phyloP scores from a whole-genome alignment of 1,140 invertebrate species.

The Magallana angulata region DNA sequence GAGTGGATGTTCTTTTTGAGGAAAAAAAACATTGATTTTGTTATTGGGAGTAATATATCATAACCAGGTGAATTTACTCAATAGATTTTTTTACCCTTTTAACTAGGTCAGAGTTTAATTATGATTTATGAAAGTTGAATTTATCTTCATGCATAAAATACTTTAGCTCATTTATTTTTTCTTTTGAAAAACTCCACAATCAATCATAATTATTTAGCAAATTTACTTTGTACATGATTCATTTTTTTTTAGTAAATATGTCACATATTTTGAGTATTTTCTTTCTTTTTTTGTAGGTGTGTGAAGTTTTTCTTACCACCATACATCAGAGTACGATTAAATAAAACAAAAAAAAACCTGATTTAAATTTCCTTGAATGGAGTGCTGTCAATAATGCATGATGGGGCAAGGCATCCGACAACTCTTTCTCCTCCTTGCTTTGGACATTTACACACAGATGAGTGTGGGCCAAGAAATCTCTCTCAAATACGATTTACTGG shows the following conservation, averaged over 20 bases:
- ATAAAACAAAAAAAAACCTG: not conserved
- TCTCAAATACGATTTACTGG: constrained; percentile 64
- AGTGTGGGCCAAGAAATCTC: constrained; percentile 53
- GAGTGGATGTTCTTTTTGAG: constrained; percentile 11
- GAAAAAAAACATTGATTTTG: constrained; percentile 13
- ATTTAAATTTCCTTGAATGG: not conserved
- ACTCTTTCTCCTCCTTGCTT: constrained; percentile 54
- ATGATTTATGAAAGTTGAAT: constrained; percentile 35
- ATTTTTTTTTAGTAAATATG: constrained; percentile 14
- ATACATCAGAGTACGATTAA: not conserved
- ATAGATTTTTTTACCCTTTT: not conserved
- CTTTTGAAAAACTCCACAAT: constrained; percentile 11
- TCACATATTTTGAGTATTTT: not conserved
- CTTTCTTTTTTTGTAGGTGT: constrained; percentile 12
- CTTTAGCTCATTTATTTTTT: constrained; percentile 16
- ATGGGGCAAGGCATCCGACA: constrained; percentile 52
- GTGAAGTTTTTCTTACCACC: constrained; percentile 7
- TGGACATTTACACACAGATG: constrained; percentile 55
- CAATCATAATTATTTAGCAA: constrained; percentile 23
- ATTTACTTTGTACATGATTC: constrained; percentile 18
- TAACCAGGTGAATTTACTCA: constrained; percentile 9
- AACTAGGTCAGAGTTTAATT: constrained; percentile 19
- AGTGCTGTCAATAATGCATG: constrained; percentile 35
- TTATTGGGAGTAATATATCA: not conserved
- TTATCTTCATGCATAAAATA: constrained; percentile 19